Conservation (phyloP, 2,888 invertebrate species). For the Polyommatus iphigenia region DNA sequence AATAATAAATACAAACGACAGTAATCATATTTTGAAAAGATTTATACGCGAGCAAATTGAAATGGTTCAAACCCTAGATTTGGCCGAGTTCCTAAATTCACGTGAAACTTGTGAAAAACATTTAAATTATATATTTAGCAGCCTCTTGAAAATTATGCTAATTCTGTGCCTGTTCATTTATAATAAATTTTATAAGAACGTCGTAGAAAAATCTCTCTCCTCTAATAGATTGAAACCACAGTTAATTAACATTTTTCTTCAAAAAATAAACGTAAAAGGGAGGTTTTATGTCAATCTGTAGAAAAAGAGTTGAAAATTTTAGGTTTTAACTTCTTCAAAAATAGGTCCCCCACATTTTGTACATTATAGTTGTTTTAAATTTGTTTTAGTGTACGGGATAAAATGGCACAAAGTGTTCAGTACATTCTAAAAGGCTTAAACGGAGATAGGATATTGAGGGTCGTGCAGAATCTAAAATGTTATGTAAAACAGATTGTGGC, state of each 20-base stretch:
- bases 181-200: background rate
- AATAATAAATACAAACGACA: too few relatives aligned
- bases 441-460: constrained; percentile 13
- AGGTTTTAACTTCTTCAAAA: background rate
- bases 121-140: background rate
- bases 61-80: too few relatives aligned
- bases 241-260: background rate
- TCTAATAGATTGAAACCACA: background rate
- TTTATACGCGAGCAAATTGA: background rate
- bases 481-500: constrained; percentile 21
- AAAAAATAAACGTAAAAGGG: background rate
- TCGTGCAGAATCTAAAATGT: constrained; percentile 17
- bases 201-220: background rate
- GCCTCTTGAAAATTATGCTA: background rate
- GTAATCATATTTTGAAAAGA: background rate
- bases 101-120: background rate
- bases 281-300: background rate
- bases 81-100: background rate
- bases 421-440: constrained; percentile 6
- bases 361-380: background rate
- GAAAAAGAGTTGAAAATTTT: background rate
- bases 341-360: background rate
- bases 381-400: background rate
- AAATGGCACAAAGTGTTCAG: background rate
- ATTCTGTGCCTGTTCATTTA: background rate